A percentile compares a stretch with the other conserved stretches of the same genome.
Evolutionary conservation across 2,113 vertebrate species (phyloP).

Genomic region (Merops nubicus): DNA sequence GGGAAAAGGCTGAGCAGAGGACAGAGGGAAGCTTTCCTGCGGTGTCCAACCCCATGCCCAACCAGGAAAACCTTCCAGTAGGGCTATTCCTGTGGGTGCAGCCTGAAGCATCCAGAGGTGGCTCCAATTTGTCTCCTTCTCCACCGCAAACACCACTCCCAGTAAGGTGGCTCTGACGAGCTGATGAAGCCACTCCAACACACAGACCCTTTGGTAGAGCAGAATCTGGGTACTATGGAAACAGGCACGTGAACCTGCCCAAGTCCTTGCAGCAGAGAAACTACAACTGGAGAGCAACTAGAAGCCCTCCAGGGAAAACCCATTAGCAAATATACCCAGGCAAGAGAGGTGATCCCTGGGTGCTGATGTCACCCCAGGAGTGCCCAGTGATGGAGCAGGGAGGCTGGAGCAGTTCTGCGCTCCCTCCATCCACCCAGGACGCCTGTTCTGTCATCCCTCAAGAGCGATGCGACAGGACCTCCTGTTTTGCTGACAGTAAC

Average conservation of each 20-base stretch:
- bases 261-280: constrained; percentile 17
- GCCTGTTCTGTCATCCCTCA: rapidly evolving
- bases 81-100: neutral
- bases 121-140: constrained; percentile 12
- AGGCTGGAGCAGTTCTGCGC: neutral
- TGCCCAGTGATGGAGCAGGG: neutral
- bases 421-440: rapidly evolving
- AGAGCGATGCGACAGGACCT: neutral
- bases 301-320: constrained; percentile 11
- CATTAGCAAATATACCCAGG: neutral
- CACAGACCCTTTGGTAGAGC: neutral
- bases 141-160: neutral
- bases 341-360: neutral
- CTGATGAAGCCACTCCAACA: constrained; percentile 44
- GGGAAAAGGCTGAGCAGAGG: neutral
- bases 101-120: neutral
- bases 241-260: neutral
- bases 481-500: neutral
- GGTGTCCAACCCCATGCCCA: neutral
- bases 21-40: neutral
- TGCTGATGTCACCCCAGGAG: neutral
- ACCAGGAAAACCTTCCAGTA: neutral
- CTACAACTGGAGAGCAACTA: neutral
- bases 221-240: neutral
- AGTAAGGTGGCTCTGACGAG: neutral